Evolutionary conservation across 2,888 invertebrate genomes (phyloP), one percentile per base, ranked within the genome.

Genomic region (Callimorpha dominula): DNA sequence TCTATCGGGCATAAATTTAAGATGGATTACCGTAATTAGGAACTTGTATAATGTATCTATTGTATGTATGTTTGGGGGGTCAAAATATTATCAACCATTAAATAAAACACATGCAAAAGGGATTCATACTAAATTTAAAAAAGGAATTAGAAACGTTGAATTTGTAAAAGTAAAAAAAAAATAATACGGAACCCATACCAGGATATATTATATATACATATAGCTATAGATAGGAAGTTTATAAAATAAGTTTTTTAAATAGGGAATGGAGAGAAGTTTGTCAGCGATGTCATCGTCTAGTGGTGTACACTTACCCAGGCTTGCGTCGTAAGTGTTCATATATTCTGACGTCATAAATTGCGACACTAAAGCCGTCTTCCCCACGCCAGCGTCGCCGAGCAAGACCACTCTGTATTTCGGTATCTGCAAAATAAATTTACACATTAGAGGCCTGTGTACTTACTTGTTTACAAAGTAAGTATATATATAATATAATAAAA

Each of bases 311-410:
- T 97, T 94, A 98, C 98, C 98, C 89, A 98, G 94, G 87, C 98
- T 98, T 2, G 98, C 98, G 89, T 99, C 99, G 91, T 99, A 99
- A 0, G 99, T 98, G 93, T 99, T 98, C 97, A 99, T 98, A 89
- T 99, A 99, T 88, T 99, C 99, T 80, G 98, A 98, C 50, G 99
- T 99, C 98, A 98, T 98, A 91, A 99, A 99, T 90, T 99, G 99
- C 0, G 98, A 98, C 2, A 98, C 98, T 46, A 99, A 95, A 1
- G 99, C 98, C 0, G 98, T 98, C 93, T 99, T 99, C 4, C 99
- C 99, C 20, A 98, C 98, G 0, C 98, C 98, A 0, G 98, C 97
- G 85, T 98, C 98, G 0, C 96, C 98, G 7, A 98, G 94, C 89
- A 98, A 96, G 14, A 98, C 98, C 75, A 98, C 98, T n/a, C 98